A percentile compares a stretch with the other conserved stretches of the same genome.
Conservation (phyloP, 1,140 invertebrate genomes). For the Nixonia krombeini region DNA sequence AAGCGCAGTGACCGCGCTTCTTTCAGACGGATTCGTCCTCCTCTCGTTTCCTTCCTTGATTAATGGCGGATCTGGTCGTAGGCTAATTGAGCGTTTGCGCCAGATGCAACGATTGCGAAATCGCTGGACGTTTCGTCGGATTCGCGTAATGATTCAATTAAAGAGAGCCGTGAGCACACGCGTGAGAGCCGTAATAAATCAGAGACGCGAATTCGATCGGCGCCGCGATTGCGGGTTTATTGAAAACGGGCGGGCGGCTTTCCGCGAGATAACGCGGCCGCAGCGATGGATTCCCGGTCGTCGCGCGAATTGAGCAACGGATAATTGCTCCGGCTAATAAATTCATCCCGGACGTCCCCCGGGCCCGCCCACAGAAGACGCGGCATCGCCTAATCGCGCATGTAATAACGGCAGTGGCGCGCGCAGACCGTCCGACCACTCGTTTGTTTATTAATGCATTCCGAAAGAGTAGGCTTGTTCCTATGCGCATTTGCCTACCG, state of each 20-base stretch:
- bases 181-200: conserved; percentile 31
- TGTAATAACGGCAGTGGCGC: conserved; percentile 28
- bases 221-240: conserved; percentile 43
- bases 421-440: conserved; percentile 45
- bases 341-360: conserved; percentile 54
- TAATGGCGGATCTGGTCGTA: too few relatives aligned
- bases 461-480: conserved; percentile 36
- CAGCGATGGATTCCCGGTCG: conserved; percentile 31
- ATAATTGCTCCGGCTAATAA: conserved; percentile 60
- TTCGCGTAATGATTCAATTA: conserved; percentile 32
- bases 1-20: too few relatives aligned
- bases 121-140: conserved; percentile 7
- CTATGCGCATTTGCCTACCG: conserved; percentile 21
- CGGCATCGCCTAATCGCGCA: conserved; percentile 51
- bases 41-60: too few relatives aligned
- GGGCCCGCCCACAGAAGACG: conserved; percentile 51
- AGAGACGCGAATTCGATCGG: conserved; percentile 22
- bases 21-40: too few relatives aligned
- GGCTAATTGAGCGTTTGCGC: too few relatives aligned
- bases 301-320: conserved; percentile 44
- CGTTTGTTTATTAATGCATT: conserved; percentile 42
- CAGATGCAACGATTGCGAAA: too few relatives aligned
- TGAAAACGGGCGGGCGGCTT: conserved; percentile 30
- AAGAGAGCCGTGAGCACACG: conserved; percentile 14
- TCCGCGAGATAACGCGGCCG: conserved; percentile 18